Base-by-base conservation (phyloP, 2,113 vertebrate species). In the Lucifuga dentata region DNA sequence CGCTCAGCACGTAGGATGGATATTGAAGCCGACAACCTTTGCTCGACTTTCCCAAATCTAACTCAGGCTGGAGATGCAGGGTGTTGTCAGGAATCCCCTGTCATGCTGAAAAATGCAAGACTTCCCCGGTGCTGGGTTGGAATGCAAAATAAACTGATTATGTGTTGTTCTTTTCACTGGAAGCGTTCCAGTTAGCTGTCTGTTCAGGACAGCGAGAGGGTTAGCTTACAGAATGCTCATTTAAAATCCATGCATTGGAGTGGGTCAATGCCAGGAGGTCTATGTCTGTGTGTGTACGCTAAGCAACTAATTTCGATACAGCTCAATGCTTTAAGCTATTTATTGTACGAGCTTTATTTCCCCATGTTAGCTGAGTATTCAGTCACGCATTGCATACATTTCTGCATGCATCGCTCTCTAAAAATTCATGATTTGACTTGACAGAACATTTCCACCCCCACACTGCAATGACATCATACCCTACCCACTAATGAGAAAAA, bases 11-110 rank as follows among this genome's bases (percentile, higher is more conserved):
- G 51, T 51, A 15, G 55, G 76, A 79, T 69, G 43, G 71, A 78
- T 85, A 88, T 72, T 19, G 41, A 79, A 86, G 63, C 39, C 0
- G 86, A 90, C 88, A 88, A 75, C 29, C 79, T 68, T 66, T 78
- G 82, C 81, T 83, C 59, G 57, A 79, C 78, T 60, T 76, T 79
- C 64, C 35, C 49, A 77, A 79, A 80, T 74, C 68, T 68, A 51
- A 69, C 59, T 50, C 1, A 12, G 43, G 43, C 49, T 38, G 43
- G 48, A 67, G 59, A 77, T 8, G 48, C 19, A n/a, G 49, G 29
- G 55, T 64, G 56, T 21, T 40, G 43, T 52, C 63, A 64, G 67
- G 51, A 76, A 62, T 64, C 66, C 49, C 33, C 50, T 23, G 5
- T 53, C 52, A 35, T 29, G 55, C 46, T 60, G 35, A 46, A 70